Conservation (phyloP, 2,113 vertebrate species). For the Coracopsis vasa region DNA sequence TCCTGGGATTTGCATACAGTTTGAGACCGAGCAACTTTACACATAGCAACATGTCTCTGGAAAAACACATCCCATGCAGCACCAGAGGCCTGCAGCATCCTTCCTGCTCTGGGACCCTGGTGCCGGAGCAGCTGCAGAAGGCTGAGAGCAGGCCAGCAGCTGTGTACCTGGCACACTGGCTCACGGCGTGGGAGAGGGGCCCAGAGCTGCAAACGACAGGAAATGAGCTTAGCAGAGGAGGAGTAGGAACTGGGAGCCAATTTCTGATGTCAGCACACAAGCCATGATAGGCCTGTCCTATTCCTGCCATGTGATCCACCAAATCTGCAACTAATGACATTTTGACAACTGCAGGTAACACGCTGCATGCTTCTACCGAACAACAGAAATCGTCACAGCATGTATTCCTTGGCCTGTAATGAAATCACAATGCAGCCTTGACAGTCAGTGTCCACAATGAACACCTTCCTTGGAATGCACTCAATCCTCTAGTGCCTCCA, state of each 20-base stretch:
- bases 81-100: neutral
- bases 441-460: fast-evolving
- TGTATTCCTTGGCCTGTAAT: neutral
- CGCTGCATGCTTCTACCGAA: neutral
- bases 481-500: neutral
- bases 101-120: neutral
- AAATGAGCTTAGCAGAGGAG: neutral
- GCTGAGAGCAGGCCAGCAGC: neutral
- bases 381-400: neutral
- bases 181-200: neutral
- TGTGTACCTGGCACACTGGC: neutral
- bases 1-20: neutral
- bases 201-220: neutral
- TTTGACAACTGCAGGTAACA: neutral
- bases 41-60: neutral
- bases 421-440: neutral
- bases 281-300: neutral
- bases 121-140: neutral
- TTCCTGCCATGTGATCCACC: neutral
- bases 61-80: neutral
- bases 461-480: neutral
- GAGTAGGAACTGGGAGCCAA: neutral
- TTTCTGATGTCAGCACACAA: neutral
- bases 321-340: neutral
- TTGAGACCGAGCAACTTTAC: neutral